A percentile compares a stretch with the other conserved stretches of the same genome.
Conservation (phyloP, 2,888 invertebrate genomes). For the Fragum fragum region DNA sequence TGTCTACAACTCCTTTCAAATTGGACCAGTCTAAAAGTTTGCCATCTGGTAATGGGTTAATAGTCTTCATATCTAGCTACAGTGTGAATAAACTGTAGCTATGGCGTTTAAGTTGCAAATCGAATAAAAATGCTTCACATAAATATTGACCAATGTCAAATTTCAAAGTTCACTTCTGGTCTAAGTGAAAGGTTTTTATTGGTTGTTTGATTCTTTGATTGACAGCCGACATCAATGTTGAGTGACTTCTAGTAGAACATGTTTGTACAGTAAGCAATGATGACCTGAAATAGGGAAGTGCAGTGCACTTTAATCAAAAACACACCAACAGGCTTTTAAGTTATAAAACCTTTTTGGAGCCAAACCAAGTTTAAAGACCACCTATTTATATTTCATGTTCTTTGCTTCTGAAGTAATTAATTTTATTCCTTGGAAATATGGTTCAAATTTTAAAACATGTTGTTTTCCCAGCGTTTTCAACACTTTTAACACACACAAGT, state of each 20-base stretch:
- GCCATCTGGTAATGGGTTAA: too few species aligned
- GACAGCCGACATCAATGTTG: too few species aligned
- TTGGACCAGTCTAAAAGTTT: too few species aligned
- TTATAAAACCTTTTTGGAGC: conserved; percentile 22
- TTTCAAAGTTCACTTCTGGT: too few species aligned
- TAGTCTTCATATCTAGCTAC: too few species aligned
- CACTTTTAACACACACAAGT: conserved; percentile 65
- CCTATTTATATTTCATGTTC: conserved; percentile 44
- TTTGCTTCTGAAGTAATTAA: conserved; percentile 57
- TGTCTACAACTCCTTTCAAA: too few species aligned
- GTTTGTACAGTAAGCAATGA: neutral
- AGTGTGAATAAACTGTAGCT: too few species aligned
- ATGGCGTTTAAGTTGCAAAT: too few species aligned
- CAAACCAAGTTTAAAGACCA: conserved; percentile 37
- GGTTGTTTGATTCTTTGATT: too few species aligned
- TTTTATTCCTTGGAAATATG: conserved; percentile 64
- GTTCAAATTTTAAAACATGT: conserved; percentile 63
- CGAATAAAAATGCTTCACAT: too few species aligned
- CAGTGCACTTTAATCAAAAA: conserved; percentile 22
- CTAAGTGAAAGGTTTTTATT: too few species aligned
- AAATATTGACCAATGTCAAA: too few species aligned
- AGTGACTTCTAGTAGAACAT: neutral
- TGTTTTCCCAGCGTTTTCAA: conserved; percentile 66
- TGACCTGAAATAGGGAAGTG: conserved; percentile 6
- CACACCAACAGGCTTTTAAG: neutral